Conservation (phyloP, 2,113 vertebrate genomes). For the Anseranas semipalmata region DNA sequence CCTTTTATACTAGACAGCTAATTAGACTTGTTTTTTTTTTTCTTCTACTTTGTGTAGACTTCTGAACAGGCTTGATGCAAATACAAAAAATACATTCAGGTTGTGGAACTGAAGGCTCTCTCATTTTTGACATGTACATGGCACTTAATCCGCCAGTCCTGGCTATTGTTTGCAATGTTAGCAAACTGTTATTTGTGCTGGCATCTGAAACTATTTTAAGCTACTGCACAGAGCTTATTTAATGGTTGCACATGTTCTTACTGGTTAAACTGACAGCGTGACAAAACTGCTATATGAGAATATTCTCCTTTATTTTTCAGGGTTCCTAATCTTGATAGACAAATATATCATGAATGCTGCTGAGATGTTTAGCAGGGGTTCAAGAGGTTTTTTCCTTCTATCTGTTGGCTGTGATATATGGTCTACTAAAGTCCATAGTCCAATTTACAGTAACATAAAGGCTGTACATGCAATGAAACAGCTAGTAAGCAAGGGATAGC, state of each 20-base stretch:
- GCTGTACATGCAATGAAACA: not conserved
- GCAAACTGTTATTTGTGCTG: constrained; percentile 50
- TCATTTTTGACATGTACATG: not conserved
- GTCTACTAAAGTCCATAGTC: not conserved
- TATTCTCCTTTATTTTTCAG: not conserved
- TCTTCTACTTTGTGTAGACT: not conserved
- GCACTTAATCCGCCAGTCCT: not conserved
- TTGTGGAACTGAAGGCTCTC: constrained; percentile 11
- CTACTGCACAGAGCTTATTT: constrained; percentile 31
- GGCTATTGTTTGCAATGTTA: constrained; percentile 56
- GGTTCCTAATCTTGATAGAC: not conserved
- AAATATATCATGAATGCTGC: not conserved
- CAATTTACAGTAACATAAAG: not conserved
- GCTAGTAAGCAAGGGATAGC: not conserved
- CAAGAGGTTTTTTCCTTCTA: not conserved
- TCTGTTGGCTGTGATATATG: not conserved
- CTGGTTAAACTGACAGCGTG: not conserved
- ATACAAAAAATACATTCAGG: not conserved
- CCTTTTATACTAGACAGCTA: constrained; percentile 3
- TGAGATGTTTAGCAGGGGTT: not conserved
- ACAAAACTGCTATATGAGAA: not conserved
- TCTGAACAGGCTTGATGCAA: not conserved
- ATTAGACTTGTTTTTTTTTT: not conserved
- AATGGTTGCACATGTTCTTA: constrained; percentile 35
- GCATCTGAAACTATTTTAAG: constrained; percentile 58